phyloP scores from a whole-genome alignment of 2,888 invertebrate genomes.

The Digitonthophagus gazella region DNA sequence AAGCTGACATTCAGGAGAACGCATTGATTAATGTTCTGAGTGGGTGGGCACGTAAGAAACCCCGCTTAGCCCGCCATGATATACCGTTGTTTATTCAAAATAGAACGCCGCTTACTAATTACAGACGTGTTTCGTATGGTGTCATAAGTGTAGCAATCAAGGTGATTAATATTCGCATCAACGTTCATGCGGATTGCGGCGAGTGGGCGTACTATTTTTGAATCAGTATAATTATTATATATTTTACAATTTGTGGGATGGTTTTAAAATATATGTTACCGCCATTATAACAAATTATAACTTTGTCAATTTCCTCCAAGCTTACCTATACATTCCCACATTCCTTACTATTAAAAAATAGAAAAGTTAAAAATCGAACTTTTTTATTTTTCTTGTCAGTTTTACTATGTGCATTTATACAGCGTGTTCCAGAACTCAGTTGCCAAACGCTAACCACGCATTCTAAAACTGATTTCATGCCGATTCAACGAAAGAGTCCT shows the following conservation, averaged over 20 bases:
- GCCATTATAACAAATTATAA: not conserved
- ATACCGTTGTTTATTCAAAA: not conserved
- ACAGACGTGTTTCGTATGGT: not conserved
- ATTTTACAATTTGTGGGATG: not conserved
- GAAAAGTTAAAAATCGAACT: no score
- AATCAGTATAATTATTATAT: not conserved
- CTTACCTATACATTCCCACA: not conserved
- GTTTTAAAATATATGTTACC: not conserved
- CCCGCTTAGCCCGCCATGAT: not conserved
- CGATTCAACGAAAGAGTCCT: no score
- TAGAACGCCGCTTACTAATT: not conserved
- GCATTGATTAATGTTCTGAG: not conserved
- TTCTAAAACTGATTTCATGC: no score
- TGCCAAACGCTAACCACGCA: no score
- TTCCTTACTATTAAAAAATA: no score
- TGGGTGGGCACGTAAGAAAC: not conserved
- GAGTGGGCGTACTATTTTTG: not conserved
- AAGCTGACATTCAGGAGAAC: not conserved
- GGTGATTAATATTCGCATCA: not conserved
- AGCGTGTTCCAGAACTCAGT: no score
- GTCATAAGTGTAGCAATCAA: not conserved
- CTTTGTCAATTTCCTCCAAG: not conserved
- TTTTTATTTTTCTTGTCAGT: no score
- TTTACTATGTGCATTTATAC: no score
- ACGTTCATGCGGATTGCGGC: not conserved